Base-by-base conservation (phyloP, 2,797 vertebrate species). In the Dromococcyx pavoninus region DNA sequence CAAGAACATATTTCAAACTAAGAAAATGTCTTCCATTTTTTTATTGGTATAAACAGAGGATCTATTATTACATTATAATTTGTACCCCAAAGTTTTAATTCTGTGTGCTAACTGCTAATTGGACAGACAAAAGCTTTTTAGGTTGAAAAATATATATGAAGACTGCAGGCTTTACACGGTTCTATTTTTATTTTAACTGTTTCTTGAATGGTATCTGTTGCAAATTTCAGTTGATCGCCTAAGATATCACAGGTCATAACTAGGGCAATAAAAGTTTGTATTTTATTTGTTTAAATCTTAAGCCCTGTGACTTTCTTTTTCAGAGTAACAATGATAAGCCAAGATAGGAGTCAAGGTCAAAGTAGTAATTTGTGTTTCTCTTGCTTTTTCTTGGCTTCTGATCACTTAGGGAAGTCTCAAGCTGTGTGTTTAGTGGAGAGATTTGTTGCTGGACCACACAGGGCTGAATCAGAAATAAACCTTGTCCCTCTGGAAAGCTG, bases 281-380 rank as follows among this genome's bases (percentile, higher is more conserved):
- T 89, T 94, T 90, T 86, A 50, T 91, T 85, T 92, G 88, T 91
- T 96, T 91, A 67, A 74, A 84, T 88, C 93, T 94, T 85, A 91
- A 93, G 84, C 43, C 74, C 51, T 60, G 28, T 93, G 91, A 89
- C 90, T 96, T 95, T 95, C 90, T 9, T 92, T 96, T 95, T 95
- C 33, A 85, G 88, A 61, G 75, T 87, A 76, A 71, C 71, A 67
- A 35, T 13, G 92, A 94, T 94, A 94, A 95, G 88, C 77, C 19
- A 61, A 94, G 93, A 93, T 64, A 89, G 83, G 71, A 95, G 91
- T 95, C 91, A 96, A 96, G 96, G 95, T 95, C 93, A 82, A 27
- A 93, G 88, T 28, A 91, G 86, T 85, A 61, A 91, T 88, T 95
- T 85, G 32, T 86, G 64, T 89, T 93, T 90, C 74, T 94, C 67